Evolutionary conservation across 2,888 invertebrate species (phyloP).

Genomic region (Ecliptopera silaceata): DNA sequence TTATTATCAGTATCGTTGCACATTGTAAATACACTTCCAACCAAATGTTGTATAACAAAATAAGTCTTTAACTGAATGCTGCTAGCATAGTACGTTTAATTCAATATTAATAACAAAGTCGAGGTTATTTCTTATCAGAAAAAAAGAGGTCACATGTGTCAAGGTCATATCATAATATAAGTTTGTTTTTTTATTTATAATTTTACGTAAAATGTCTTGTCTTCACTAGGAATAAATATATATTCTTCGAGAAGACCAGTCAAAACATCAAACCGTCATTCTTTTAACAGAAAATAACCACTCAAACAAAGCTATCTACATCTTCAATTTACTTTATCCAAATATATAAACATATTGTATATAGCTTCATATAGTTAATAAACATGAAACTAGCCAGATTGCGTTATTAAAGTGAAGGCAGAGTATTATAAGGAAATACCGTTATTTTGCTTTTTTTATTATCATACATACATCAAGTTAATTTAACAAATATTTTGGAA

Average conservation of each 20-base stretch:
- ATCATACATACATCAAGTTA: constrained; percentile 4
- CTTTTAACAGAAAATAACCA: neutral
- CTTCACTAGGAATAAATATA: neutral
- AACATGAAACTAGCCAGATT: neutral
- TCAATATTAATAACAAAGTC: neutral
- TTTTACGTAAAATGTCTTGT: neutral
- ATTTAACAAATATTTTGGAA: constrained; percentile 12
- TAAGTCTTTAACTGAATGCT: neutral
- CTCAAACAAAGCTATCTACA: constrained; percentile 3
- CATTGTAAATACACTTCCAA: neutral
- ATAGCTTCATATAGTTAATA: neutral
- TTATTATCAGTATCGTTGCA: neutral
- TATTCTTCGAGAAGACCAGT: constrained; percentile 1
- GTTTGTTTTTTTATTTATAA: neutral
- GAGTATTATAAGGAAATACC: neutral
- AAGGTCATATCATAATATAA: neutral
- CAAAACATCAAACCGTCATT: constrained; percentile 8
- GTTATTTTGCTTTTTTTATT: neutral
- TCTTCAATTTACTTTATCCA: neutral
- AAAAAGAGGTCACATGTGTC: neutral
- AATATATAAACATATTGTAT: neutral
- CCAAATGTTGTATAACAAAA: neutral
- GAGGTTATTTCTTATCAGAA: constrained; percentile 4
- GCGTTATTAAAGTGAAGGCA: neutral
- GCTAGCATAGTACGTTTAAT: neutral